Evolutionary conservation across 2,888 invertebrate species (phyloP), one percentile per base, ranked within the genome.

Genomic region (Helicoverpa assulta): DNA sequence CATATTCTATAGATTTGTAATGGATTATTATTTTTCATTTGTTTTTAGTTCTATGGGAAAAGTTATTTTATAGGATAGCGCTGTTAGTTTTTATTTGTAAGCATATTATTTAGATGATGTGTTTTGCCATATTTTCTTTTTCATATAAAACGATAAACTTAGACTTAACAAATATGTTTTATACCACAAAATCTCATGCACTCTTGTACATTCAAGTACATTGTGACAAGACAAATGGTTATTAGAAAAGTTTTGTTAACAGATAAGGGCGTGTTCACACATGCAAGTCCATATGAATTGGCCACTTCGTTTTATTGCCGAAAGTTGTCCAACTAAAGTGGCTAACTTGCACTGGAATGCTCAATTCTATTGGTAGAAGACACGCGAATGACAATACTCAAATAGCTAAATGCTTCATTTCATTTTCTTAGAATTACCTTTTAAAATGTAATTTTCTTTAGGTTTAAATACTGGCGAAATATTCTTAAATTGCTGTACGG

Each of bases 221-320:
- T 50, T 21, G 53, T 21, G 40, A 50, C 10, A 78, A 54, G 18
- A 78, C n/a, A 29, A 59, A 65, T 63, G 59, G 8, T 33, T 47
- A 77, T 63, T 81, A 63, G 43, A 54, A 66, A 77, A 81, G 73
- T 78, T 78, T 59, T 51, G 19, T 50, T 63, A 62, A 0, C n/a
- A 7, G 77, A 77, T 77, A 65, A 66, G 26, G 21, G 18, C 67
- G 18, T 21, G 26, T 19, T 76, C 55, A 54, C 66, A 66, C 66
- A 81, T 78, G 82, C 77, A 78, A 65, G 67, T 59, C 47, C 40
- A 58, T 64, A 73, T 64, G 67, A 54, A 81, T 63, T 59, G 64
- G 79, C n/a, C 70, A 80, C 62, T 80, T 76, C 82, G 64, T 75
- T 78, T 79, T 73, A 82, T 75, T 51, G 57, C 75, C 67, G 54